A percentile compares a stretch with the other conserved stretches of the same genome.
Evolutionary conservation across 2,797 vertebrate species (phyloP).

Genomic region (Atherinosoma microstoma): DNA sequence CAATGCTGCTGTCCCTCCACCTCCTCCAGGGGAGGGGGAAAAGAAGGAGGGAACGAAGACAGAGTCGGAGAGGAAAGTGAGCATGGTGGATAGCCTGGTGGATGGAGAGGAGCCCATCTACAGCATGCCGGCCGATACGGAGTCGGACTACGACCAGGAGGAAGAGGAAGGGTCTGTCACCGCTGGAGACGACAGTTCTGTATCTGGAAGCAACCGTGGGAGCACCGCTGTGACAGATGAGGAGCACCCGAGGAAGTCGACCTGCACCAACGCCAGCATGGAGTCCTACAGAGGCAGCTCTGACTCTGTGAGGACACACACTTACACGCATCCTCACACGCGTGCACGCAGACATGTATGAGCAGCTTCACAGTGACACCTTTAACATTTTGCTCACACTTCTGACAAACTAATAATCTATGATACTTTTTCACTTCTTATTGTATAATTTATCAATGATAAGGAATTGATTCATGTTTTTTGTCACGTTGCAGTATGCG

Average conservation of each 20-base stretch:
- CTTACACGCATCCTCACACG: constrained; percentile 71
- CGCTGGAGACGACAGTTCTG: constrained; percentile 81
- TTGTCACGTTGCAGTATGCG: constrained; percentile 83
- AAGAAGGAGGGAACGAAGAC: constrained; percentile 52
- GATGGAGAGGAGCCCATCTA: constrained; percentile 89
- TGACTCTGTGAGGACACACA: constrained; percentile 89
- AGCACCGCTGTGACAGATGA: constrained; percentile 81
- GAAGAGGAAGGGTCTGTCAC: constrained; percentile 88
- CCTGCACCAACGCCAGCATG: constrained; percentile 87
- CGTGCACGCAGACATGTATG: constrained; percentile 75
- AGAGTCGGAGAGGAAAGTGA: constrained; percentile 76
- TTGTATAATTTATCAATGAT: too few species aligned
- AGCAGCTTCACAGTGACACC: constrained; percentile 42
- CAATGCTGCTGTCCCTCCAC: constrained; percentile 33
- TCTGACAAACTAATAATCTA: background rate
- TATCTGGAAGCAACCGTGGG: constrained; percentile 79
- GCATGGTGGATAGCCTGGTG: constrained; percentile 79
- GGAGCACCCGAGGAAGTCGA: constrained; percentile 87
- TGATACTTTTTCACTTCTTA: background rate
- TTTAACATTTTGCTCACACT: constrained; percentile 1
- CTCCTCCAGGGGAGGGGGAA: constrained; percentile 43
- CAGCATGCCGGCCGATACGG: constrained; percentile 87
- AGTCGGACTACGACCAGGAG: constrained; percentile 93
- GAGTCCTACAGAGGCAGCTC: constrained; percentile 91
- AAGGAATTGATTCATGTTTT: background rate